Percentiles rank a stretch among this genome's conserved stretches.
phyloP scores from a whole-genome alignment of 2,113 vertebrate genomes.

The Physeter macrocephalus region DNA sequence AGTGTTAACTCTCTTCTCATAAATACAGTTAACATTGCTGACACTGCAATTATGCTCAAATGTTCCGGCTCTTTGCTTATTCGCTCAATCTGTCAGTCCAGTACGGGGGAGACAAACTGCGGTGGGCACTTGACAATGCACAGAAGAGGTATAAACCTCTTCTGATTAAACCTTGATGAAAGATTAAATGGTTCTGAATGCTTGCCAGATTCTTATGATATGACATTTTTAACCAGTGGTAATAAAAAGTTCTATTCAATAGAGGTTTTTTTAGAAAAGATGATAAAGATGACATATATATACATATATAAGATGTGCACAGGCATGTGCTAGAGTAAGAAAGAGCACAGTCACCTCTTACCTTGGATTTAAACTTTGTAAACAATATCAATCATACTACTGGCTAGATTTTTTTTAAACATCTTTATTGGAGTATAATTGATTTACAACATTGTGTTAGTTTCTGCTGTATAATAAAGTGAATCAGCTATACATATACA shows the following conservation, averaged over 20 bases:
- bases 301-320: background rate
- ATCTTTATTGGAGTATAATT: too few species aligned
- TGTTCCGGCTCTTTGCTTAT: constrained; percentile 78
- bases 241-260: constrained; percentile 59
- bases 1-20: constrained; percentile 82
- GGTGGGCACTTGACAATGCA: constrained; percentile 77
- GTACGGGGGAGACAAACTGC: constrained; percentile 75
- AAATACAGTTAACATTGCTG: constrained; percentile 83
- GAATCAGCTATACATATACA: too few species aligned
- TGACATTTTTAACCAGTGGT: constrained; percentile 70
- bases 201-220: constrained; percentile 72
- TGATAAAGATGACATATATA: background rate
- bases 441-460: too few species aligned
- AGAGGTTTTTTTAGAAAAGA: constrained; percentile 57
- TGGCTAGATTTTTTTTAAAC: background rate
- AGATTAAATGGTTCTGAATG: constrained; percentile 79
- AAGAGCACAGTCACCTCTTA: background rate
- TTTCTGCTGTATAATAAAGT: too few species aligned
- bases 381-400: background rate
- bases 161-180: constrained; percentile 83
- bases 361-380: background rate
- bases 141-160: constrained; percentile 80
- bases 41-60: constrained; percentile 80
- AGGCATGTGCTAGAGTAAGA: background rate
- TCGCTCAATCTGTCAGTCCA: constrained; percentile 79